Evolutionary conservation across 2,888 invertebrate genomes (phyloP).

Genomic region (Spilarctia lutea): DNA sequence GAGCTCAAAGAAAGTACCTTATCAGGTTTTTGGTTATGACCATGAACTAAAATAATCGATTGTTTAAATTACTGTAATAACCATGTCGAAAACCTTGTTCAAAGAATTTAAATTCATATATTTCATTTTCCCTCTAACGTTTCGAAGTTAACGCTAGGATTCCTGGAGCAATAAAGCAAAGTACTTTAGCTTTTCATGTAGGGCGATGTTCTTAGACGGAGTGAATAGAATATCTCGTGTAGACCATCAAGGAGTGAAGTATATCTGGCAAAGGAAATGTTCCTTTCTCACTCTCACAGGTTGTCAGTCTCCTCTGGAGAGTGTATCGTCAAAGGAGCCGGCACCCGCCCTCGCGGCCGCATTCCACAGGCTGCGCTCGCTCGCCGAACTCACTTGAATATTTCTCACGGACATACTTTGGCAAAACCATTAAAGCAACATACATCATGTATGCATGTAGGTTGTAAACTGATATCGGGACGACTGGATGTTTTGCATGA

Average conservation of each 20-base stretch:
- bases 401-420: conserved; percentile 86
- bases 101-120: conserved; percentile 10
- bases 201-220: conserved; percentile 35
- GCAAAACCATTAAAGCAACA: conserved; percentile 75
- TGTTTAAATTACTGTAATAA: conserved; percentile 24
- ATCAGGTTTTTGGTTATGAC: conserved; percentile 29
- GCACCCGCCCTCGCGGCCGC: conserved; percentile 82
- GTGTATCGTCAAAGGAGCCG: conserved; percentile 83
- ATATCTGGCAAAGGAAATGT: conserved; percentile 72
- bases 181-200: conserved; percentile 41
- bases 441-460: conserved; percentile 51
- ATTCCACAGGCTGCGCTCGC: conserved; percentile 75
- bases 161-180: conserved; percentile 17
- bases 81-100: conserved; percentile 7
- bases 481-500: conserved; percentile 16
- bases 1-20: conserved; percentile 23
- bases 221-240: conserved; percentile 45
- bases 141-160: neutral
- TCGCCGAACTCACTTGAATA: conserved; percentile 79
- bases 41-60: conserved; percentile 26
- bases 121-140: neutral
- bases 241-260: conserved; percentile 57
- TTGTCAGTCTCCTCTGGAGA: conserved; percentile 78
- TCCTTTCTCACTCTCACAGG: conserved; percentile 77
- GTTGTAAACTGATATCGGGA: conserved; percentile 38